Evolutionary conservation across 2,113 vertebrate species (phyloP).

Genomic region (Melospiza melodia): DNA sequence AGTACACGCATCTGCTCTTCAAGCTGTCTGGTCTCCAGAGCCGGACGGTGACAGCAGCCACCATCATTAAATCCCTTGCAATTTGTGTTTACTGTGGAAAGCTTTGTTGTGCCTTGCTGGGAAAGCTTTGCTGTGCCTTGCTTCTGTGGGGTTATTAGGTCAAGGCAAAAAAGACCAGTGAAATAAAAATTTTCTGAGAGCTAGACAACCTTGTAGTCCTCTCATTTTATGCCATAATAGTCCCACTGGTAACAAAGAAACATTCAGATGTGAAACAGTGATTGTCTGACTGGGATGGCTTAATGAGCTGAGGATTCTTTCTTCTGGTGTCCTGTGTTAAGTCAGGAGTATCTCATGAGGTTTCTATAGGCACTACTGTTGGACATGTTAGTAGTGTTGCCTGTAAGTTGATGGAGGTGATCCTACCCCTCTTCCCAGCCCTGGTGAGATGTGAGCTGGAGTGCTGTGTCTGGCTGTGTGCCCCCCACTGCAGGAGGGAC

Average conservation of each 20-base stretch:
- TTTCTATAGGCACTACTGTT: background rate
- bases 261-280: background rate
- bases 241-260: background rate
- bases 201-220: background rate
- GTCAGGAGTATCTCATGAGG: background rate
- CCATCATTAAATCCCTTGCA: background rate
- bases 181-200: background rate
- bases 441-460: background rate
- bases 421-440: background rate
- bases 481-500: background rate
- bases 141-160: background rate
- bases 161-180: background rate
- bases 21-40: background rate
- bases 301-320: background rate
- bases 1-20: accelerated
- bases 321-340: background rate
- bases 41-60: background rate
- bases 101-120: background rate
- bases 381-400: background rate
- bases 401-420: background rate
- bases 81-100: background rate
- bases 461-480: background rate
- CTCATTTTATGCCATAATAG: background rate
- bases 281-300: background rate
- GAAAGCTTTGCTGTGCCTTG: background rate